Evolutionary conservation across 2,113 vertebrate species (phyloP).

Genomic region (Columba janthina): DNA sequence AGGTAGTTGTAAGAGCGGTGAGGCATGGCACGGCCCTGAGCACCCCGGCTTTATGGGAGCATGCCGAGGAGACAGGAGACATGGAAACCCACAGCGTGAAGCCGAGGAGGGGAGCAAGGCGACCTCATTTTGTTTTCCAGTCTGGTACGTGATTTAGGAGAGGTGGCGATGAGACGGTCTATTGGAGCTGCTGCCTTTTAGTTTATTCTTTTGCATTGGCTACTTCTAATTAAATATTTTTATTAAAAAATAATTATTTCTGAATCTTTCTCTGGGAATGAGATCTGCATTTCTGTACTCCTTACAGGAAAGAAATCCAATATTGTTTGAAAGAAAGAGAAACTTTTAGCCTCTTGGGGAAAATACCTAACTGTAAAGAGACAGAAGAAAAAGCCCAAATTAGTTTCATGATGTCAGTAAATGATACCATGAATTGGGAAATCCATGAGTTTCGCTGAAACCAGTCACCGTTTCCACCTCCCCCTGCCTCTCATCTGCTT

Average conservation of each 20-base stretch:
- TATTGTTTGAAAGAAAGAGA: conserved; percentile 19
- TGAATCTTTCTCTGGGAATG: not conserved
- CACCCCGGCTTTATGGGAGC: not conserved
- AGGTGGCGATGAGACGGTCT: not conserved
- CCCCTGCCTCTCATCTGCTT: conserved; percentile 32
- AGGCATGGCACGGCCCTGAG: not conserved
- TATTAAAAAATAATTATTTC: not conserved
- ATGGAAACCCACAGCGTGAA: not conserved
- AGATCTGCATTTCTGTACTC: not conserved
- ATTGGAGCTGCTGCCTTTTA: not conserved
- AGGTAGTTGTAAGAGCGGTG: no score
- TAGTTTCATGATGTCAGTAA: conserved; percentile 48
- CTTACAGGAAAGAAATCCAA: conserved; percentile 12
- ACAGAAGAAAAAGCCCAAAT: conserved; percentile 33
- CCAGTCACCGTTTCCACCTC: conserved; percentile 34
- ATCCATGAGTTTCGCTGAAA: conserved; percentile 53
- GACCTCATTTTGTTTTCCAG: not conserved
- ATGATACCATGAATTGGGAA: conserved; percentile 39
- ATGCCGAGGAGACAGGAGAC: accelerated
- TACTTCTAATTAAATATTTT: conserved; percentile 7
- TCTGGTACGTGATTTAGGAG: not conserved
- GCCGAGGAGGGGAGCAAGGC: not conserved
- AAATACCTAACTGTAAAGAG: conserved; percentile 28
- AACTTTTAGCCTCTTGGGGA: conserved; percentile 8
- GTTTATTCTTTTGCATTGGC: not conserved